These are phyloP conservation scores for Chloroceryle inda DNA, from an alignment of 2,797 vertebrate genomes.

Conservation along the genomic window DNA sequence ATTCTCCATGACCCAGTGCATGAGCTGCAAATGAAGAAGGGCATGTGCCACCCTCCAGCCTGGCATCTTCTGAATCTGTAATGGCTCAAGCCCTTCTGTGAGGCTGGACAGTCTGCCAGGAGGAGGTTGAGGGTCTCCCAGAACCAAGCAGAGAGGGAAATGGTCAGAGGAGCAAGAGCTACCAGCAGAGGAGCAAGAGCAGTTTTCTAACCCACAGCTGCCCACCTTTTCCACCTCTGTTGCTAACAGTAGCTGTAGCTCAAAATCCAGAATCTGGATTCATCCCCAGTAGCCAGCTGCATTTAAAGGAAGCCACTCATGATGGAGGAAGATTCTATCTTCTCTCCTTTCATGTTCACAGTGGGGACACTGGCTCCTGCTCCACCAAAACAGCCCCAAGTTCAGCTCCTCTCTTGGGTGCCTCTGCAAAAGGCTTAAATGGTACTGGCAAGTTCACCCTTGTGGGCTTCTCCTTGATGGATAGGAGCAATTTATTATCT, in stretches of 20 bases:
- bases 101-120: background rate
- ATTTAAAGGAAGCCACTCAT: background rate
- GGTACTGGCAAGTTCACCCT: background rate
- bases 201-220: background rate
- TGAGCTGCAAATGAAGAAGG: background rate
- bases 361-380: background rate
- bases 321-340: background rate
- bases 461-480: background rate
- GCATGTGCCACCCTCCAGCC: background rate
- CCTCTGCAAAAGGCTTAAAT: background rate
- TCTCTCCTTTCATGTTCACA: rapidly evolving
- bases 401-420: background rate
- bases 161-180: background rate
- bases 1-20: background rate
- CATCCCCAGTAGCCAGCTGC: background rate
- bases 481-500: background rate
- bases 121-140: background rate
- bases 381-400: background rate
- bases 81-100: background rate
- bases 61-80: rapidly evolving
- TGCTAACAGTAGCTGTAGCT: background rate
- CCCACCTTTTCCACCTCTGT: background rate
- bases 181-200: background rate
- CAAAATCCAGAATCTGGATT: background rate
- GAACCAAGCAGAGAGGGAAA: background rate